Evolutionary conservation across 2,113 vertebrate species (phyloP), one percentile per base, ranked within the genome.

Genomic region (Psittacula cyanocephala): DNA sequence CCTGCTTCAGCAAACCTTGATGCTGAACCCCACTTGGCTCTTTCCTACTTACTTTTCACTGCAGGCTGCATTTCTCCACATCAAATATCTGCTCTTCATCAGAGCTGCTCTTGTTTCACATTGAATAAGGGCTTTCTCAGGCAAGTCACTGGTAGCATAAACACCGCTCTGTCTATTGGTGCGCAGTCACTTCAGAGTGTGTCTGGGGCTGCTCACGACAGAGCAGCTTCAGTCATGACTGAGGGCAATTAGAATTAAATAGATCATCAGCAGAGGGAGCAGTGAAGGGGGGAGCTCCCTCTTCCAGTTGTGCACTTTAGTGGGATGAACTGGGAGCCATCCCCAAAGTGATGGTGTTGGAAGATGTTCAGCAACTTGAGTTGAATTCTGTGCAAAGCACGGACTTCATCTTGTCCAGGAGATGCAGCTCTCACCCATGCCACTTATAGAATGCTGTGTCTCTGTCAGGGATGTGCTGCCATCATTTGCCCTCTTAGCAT

Each of bases 71-170:
- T 91, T 90, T 86, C 46, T 57, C 9, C 57, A 65, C 75, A 62
- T 72, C 69, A 77, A 65, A 94, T 59, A 59, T 35, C 33, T 59
- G 57, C 20, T 89, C 94, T 85, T 74, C 91, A 44, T 78, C 55
- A 90, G 87, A 93, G 85, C 70, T 23, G 65, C 78, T 84, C 74
- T 87, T 82, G 82, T 89, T 82, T 25, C 52, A 17, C 7, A 9
- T 31, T 88, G 93, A 97, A 91, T 77, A 17, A 72, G n/a, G 37
- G 67, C 60, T 74, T 92, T 87, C 77, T 55, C 46, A 46, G 67
- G 44, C 82, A 41, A 85, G 52, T 70, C 31, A 6, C 33, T 50
- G 81, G 57, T 33, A 63, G 49, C 65, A 69, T 39, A 49, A 88
- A 77, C 81, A 65, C 35, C 0, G 14, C 46, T 83, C 77, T 86